Percentiles rank a stretch among this genome's conserved stretches.
These are phyloP conservation scores for Parazoanthus darwini DNA, from an alignment of 92 coral and sea anemone genomes.

Conservation along the genomic window DNA sequence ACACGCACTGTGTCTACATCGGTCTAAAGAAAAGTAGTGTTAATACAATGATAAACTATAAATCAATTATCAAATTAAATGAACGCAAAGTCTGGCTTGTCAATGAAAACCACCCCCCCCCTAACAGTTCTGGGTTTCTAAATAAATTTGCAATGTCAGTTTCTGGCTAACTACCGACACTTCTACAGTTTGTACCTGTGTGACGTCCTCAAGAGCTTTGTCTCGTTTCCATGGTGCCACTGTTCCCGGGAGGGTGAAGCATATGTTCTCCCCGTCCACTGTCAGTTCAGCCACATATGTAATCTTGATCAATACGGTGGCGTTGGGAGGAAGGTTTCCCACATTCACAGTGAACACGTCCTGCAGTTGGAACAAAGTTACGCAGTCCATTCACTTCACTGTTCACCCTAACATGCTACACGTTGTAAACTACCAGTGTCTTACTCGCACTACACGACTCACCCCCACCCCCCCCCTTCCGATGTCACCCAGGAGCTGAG, in stretches of 20 bases:
- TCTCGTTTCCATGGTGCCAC: constrained; percentile 97
- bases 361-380: constrained; percentile 42
- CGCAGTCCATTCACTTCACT: not conserved
- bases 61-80: not conserved
- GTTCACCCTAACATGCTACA: not conserved
- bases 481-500: no score
- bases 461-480: no score
- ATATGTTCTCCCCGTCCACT: constrained; percentile 88
- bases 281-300: constrained; percentile 89
- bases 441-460: no score
- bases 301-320: constrained; percentile 88
- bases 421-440: no score
- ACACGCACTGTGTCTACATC: constrained; percentile 75
- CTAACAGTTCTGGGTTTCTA: no score
- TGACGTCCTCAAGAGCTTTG: constrained; percentile 84
- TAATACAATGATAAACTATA: not conserved
- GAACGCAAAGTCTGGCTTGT: not conserved
- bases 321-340: constrained; percentile 93
- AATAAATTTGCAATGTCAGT: no score
- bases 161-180: not conserved
- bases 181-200: constrained; percentile 54
- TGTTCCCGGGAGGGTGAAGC: constrained; percentile 87
- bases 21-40: constrained; percentile 46
- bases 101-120: no score
- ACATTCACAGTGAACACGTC: constrained; percentile 97